Base-by-base conservation (phyloP, 2,113 vertebrate genomes). In the Pteropus alecto region DNA sequence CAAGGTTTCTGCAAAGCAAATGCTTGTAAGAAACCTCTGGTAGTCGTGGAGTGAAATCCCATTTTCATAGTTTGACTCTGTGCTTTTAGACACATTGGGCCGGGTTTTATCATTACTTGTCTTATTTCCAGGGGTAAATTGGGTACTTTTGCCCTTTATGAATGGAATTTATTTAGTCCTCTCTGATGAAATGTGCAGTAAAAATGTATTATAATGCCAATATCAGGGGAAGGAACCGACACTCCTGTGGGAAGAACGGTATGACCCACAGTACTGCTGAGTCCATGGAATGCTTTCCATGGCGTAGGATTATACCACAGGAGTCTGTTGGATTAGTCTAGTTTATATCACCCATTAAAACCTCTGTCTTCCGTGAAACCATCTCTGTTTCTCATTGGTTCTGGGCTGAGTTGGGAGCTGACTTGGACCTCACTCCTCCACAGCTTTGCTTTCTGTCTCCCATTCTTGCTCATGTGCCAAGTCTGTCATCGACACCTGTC, bases 1-100 rank as follows among this genome's bases (percentile, higher is more conserved):
- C 95, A 97, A 96, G 91, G 51, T 95, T 98, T 98, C 79, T 90
- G 73, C 88, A 86, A 67, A 98, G 85, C 88, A 96, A 96, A 97
- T 96, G 61, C 85, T 96, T 95, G 56, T 13, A 46, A 93, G 93
- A 94, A 95, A 83, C n/a, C 88, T 91, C 77, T 96, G 78, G 95
- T 97, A 82, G 95, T 92, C 97, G 95, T 94, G 96, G 97, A 95
- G 88, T 77, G 95, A 97, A 96, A 97, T 92, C 90, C 46, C 78
- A 97, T 89, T 96, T 97, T 87, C 92, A 93, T 89, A 76, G 92
- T 86, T 74, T 79, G 33, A 60, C 63, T 87, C 54, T 94, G 78
- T 96, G 84, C 70, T 97, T 95, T 97, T 61, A 78, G 94, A 79
- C 70, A 43, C 10, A 16, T 70, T 70, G 56, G 71, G 16, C 71